Evolutionary conservation across 2,888 invertebrate genomes (phyloP).

Genomic region (Drosophila melanocephala): DNA sequence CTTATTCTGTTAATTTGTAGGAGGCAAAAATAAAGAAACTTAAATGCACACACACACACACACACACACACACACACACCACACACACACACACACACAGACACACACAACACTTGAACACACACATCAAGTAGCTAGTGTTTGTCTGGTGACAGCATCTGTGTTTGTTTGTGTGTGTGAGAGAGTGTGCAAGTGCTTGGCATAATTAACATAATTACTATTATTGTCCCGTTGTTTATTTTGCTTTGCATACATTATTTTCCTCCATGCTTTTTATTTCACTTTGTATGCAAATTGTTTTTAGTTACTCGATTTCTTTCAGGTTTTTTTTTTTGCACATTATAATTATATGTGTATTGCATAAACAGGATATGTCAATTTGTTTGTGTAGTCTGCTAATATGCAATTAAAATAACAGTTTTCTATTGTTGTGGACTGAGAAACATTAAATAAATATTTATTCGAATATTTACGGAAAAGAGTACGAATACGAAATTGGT

Average conservation of each 20-base stretch:
- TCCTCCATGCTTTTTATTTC: slow-evolving; percentile 56
- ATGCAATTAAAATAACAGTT: slow-evolving; percentile 26
- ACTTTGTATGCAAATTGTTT: slow-evolving; percentile 70
- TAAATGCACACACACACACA: slow-evolving; percentile 24
- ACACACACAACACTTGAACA: slow-evolving; percentile 7
- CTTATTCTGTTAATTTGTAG: slow-evolving; percentile 67
- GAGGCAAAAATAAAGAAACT: slow-evolving; percentile 38
- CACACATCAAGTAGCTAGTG: slow-evolving; percentile 27
- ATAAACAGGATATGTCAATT: neutral
- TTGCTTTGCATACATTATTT: slow-evolving; percentile 70
- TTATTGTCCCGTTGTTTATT: slow-evolving; percentile 77
- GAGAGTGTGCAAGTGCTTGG: slow-evolving; percentile 38
- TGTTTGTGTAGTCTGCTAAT: slow-evolving; percentile 2
- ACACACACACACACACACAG: slow-evolving; percentile 20
- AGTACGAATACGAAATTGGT: neutral
- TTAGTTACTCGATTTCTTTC: slow-evolving; percentile 35
- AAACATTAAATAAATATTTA: slow-evolving; percentile 11
- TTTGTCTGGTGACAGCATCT: slow-evolving; percentile 38
- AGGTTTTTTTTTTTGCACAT: slow-evolving; percentile 19
- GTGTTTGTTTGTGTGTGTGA: slow-evolving; percentile 15
- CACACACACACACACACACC: slow-evolving; percentile 16
- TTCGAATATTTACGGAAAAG: neutral
- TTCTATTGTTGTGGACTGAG: neutral
- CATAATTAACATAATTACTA: slow-evolving; percentile 79
- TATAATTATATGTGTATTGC: slow-evolving; percentile 7